Conservation (phyloP, 2,888 invertebrate species). For the Cryptosula pallasiana region DNA sequence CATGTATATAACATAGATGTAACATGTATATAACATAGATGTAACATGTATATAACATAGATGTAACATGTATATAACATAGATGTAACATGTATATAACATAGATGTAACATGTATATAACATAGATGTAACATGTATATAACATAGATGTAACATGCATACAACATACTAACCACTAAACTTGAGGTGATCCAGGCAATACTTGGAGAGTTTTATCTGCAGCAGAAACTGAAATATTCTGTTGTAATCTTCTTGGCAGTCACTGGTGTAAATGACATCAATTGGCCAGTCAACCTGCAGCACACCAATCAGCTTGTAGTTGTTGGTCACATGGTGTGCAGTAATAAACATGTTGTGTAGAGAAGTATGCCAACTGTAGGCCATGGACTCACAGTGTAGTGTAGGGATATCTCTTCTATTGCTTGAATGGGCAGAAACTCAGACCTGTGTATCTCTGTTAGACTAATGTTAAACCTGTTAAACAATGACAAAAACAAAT, state of each 20-base stretch:
- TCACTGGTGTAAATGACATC: slow-evolving; percentile 44
- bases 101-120: neutral
- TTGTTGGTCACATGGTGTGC: neutral
- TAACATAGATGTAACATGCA: neutral
- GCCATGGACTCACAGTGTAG: slow-evolving; percentile 35
- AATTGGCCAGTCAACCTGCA: slow-evolving; percentile 50
- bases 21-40: no score
- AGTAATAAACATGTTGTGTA: no score
- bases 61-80: no score
- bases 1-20: no score
- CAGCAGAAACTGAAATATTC: slow-evolving; percentile 49
- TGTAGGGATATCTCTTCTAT: slow-evolving; percentile 39
- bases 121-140: neutral
- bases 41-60: no score
- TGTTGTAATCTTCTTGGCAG: slow-evolving; percentile 45
- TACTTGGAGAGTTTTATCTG: slow-evolving; percentile 52
- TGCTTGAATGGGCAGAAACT: slow-evolving; percentile 33
- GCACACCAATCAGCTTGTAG: slow-evolving; percentile 23
- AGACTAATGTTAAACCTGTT: slow-evolving; percentile 11
- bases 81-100: neutral
- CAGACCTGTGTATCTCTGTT: neutral
- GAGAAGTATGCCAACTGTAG: no score
- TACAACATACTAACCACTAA: slow-evolving; percentile 37
- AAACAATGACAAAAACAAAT: neutral
- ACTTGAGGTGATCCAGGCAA: slow-evolving; percentile 47